These are phyloP conservation scores for Eurois occulta DNA, from an alignment of 2,888 invertebrate species.

Conservation along the genomic window DNA sequence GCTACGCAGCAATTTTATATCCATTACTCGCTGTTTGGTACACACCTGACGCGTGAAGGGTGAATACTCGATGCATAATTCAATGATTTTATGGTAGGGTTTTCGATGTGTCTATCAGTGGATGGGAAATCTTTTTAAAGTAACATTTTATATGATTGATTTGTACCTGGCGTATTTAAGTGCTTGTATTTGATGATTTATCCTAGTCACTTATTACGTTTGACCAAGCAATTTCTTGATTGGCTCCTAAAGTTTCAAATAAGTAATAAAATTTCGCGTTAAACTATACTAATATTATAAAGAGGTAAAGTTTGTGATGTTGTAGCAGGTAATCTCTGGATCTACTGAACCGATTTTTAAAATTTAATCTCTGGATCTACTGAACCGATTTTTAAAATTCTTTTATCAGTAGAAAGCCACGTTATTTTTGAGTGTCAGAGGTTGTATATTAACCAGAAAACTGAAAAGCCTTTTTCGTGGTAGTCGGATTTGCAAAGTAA, in stretches of 20 bases:
- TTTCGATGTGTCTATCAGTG: background rate
- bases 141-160: background rate
- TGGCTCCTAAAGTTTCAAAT: background rate
- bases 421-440: too few relatives aligned
- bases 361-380: too few relatives aligned
- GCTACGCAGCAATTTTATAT: constrained; percentile 57
- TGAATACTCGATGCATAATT: constrained; percentile 34
- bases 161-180: background rate
- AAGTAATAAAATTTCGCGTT: background rate
- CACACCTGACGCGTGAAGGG: constrained; percentile 22
- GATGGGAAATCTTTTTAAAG: background rate
- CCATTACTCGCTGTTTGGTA: constrained; percentile 50
- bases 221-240: background rate
- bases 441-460: too few relatives aligned
- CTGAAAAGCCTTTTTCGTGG: too few relatives aligned
- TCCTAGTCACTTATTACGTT: background rate
- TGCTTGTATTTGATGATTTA: too few relatives aligned
- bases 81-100: constrained; percentile 18
- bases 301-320: too few relatives aligned
- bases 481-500: too few relatives aligned
- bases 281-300: too few relatives aligned
- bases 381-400: too few relatives aligned
- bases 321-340: too few relatives aligned
- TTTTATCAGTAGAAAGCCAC: too few relatives aligned
- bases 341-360: too few relatives aligned